Base-by-base conservation (phyloP, 2,888 invertebrate species). In the Archaeoteleia sp. region DNA sequence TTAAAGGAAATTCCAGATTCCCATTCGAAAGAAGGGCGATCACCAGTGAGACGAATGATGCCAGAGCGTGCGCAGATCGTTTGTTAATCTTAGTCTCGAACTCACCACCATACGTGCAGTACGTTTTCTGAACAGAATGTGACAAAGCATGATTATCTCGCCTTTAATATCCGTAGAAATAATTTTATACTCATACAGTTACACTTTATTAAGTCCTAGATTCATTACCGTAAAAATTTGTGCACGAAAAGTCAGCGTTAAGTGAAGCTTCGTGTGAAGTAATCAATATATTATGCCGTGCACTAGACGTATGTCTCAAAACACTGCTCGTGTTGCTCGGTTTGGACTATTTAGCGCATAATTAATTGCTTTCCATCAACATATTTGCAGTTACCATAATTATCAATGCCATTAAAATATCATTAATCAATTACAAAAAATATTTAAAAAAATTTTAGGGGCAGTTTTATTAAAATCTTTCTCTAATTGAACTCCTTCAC, bases 211-310 rank as follows among this genome's bases (percentile, higher is more conserved):
- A 42, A 25, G 25, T 49, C 39, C 49, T 57, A 45, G 42, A 48
- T 55, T 65, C 34, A 49, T 45, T 48, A 58, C 46, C 40, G 39
- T 54, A 62, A 54, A 54, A 10, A 35, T 40, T 9, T 9, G 8
- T 20, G 40, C 20, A 8, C 15, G 35, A 7, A 27, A 40, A 39
- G 29, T 39, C 35, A 48, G 35, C 48, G 23, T 10, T 46, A 43
- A 66, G 49, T 14, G 49, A 60, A 49, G 66, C 49, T 67, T 54
- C 53, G 54, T 53, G 66, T 37, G 66, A 67, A 60, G 32, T 67
- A 60, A 67, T 62, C 67, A 67, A 67, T 62, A 67, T 62, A 67
- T 67, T 67, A 67, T 67, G 67, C 67, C 67, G 61, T 67, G 67
- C 67, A 61, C 67, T 48, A 67, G 67, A 67, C 67, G 67, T 67